Base-by-base conservation (phyloP, 2,113 vertebrate genomes). In the Neotoma lepida region DNA sequence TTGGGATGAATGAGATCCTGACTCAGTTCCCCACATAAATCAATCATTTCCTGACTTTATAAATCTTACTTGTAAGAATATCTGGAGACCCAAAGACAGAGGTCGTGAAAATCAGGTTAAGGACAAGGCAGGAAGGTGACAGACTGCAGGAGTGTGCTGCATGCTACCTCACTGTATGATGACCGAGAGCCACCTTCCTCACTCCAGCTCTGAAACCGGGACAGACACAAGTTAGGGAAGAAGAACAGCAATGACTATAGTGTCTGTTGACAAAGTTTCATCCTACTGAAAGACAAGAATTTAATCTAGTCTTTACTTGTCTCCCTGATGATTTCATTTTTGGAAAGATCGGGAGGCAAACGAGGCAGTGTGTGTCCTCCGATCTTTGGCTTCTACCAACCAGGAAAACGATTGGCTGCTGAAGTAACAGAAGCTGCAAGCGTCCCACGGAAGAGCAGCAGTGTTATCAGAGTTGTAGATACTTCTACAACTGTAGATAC, bases 261-360 rank as follows among this genome's bases (percentile, higher is more conserved):
- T 26, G 17, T 77, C 64, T 89, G 8, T 44, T 28, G 28, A 86
- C 20, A 41, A 78, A 78, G 58, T 64, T 93, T 51, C 35, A 33
- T 89, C 85, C 68, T 68, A 54, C 46, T 82, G 33, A 63, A 87
- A 91, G 54, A 84, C 41, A 86, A 76, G 30, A 90, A 68, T 70
- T 49, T 78, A 15, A 74, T 86, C 70, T 87, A 14, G 54, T 71
- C 22, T 85, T 70, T 84, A 39, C 17, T 85, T 80, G 54, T 6
- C 46, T 91, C 26, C 22, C 14, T 94, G 71, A 84, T 91, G 58
- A 85, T 87, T 93, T 84, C 44, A 76, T 80, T 78, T 22, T 30
- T 92, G 73, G 85, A 35, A 64, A 77, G 56, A 44, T 4, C 33
- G 88, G 26, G 74, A 63, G 94, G 26, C 35, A 90, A 77, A 77